Percentiles rank a stretch among this genome's conserved stretches.
phyloP scores from a whole-genome alignment of 2,113 vertebrate genomes.

The Sclerurus mexicanus region DNA sequence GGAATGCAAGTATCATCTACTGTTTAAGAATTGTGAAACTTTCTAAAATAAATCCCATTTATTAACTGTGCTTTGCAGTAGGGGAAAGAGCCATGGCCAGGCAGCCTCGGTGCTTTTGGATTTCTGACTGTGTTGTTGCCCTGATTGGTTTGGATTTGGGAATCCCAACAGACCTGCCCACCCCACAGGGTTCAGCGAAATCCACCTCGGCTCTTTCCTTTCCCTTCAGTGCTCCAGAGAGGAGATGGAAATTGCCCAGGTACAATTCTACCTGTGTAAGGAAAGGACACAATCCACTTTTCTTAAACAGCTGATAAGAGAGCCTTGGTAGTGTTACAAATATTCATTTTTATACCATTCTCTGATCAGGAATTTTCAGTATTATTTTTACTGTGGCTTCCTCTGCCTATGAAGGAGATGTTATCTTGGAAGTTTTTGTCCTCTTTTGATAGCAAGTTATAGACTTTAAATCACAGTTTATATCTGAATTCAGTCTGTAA shows the following conservation, averaged over 20 bases:
- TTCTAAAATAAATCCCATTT: slow-evolving; percentile 65
- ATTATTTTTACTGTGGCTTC: neutral
- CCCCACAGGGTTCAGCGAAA: neutral
- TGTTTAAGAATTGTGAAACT: slow-evolving; percentile 68
- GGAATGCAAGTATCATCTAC: slow-evolving; percentile 58
- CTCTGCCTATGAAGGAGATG: neutral
- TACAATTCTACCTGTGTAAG: neutral
- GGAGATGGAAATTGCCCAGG: neutral
- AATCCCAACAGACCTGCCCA: slow-evolving; percentile 25
- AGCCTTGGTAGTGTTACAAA: neutral
- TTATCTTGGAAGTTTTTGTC: neutral
- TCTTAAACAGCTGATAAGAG: neutral
- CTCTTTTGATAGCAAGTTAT: neutral
- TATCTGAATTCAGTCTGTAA: neutral
- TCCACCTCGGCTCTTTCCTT: neutral
- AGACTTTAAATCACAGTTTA: neutral
- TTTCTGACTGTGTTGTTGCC: slow-evolving; percentile 29
- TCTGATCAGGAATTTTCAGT: neutral
- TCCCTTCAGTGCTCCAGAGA: neutral
- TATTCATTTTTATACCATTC: neutral
- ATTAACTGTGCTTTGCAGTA: slow-evolving; percentile 36
- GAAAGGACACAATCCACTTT: neutral
- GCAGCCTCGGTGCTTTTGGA: neutral
- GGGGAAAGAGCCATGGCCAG: slow-evolving; percentile 31
- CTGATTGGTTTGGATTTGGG: neutral